A percentile compares a stretch with the other conserved stretches of the same genome.
Evolutionary conservation across 2,113 vertebrate species (phyloP).

Genomic region (Sciurus niger): DNA sequence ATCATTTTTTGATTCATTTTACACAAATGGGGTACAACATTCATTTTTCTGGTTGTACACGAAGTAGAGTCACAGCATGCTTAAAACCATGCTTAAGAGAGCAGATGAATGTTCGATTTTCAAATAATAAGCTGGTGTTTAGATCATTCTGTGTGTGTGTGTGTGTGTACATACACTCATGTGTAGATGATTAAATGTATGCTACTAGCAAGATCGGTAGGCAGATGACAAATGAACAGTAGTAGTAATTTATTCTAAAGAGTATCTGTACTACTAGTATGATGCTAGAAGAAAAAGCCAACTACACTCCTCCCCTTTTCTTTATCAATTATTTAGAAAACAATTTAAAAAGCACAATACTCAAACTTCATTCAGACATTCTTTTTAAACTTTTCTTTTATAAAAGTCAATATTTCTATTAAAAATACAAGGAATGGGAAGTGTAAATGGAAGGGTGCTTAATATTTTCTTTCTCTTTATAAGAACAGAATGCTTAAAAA

Average conservation of each 20-base stretch:
- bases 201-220: background rate
- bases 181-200: background rate
- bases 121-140: background rate
- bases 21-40: too few species aligned
- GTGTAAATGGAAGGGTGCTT: background rate
- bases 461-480: background rate
- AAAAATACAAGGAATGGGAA: background rate
- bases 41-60: too few species aligned
- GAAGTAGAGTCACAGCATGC: too few species aligned
- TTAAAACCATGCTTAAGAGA: background rate
- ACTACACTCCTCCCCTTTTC: background rate
- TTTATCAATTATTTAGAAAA: slow-evolving; percentile 41
- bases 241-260: background rate
- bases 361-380: slow-evolving; percentile 16
- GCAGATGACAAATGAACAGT: background rate
- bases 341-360: background rate
- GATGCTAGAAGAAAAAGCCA: background rate
- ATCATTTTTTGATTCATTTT: too few species aligned
- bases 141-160: background rate
- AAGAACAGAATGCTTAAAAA: background rate
- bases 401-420: slow-evolving; percentile 24
- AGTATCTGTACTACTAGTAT: background rate
- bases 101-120: background rate
- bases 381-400: background rate
- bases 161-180: background rate